Evolutionary conservation across 2,797 vertebrate species (phyloP).

Genomic region (Pygocentrus nattereri): DNA sequence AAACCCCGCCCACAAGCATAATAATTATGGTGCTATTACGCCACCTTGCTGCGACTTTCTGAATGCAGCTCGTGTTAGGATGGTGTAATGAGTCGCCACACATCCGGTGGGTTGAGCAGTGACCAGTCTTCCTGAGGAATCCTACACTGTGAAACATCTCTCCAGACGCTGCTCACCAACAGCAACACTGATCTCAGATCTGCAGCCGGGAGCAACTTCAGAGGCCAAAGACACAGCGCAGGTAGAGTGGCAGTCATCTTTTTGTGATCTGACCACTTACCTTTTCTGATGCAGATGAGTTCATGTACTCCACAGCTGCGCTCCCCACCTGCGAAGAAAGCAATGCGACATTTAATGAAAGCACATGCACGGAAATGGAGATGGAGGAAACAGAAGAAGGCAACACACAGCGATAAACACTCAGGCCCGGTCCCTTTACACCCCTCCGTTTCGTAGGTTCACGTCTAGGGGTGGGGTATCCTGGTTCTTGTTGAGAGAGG

Average conservation of each 20-base stretch:
- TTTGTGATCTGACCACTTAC: conserved; percentile 77
- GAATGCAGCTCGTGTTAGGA: too few relatives aligned
- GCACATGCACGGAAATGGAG: conserved; percentile 35
- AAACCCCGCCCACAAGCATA: too few relatives aligned
- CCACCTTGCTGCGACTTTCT: too few relatives aligned
- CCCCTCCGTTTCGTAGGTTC: too few relatives aligned
- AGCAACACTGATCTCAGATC: neutral
- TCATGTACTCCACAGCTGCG: conserved; percentile 97
- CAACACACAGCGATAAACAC: neutral
- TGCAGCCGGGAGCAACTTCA: conserved; percentile 17
- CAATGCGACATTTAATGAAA: conserved; percentile 75
- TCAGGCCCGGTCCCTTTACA: too few relatives aligned
- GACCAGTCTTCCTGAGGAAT: too few relatives aligned
- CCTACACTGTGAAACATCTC: neutral
- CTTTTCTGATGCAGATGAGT: conserved; percentile 98
- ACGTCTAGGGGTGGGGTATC: too few relatives aligned
- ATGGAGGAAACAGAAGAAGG: neutral
- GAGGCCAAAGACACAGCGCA: neutral
- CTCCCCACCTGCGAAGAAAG: conserved; percentile 90
- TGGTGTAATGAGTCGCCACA: too few relatives aligned
- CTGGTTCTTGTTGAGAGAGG: too few relatives aligned
- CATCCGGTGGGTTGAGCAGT: too few relatives aligned
- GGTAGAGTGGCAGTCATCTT: neutral
- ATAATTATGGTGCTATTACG: too few relatives aligned
- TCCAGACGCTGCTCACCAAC: neutral